A percentile compares a stretch with the other conserved stretches of the same genome.
phyloP scores from a whole-genome alignment of 2,797 vertebrate genomes.

The Corythornis leucogaster region DNA sequence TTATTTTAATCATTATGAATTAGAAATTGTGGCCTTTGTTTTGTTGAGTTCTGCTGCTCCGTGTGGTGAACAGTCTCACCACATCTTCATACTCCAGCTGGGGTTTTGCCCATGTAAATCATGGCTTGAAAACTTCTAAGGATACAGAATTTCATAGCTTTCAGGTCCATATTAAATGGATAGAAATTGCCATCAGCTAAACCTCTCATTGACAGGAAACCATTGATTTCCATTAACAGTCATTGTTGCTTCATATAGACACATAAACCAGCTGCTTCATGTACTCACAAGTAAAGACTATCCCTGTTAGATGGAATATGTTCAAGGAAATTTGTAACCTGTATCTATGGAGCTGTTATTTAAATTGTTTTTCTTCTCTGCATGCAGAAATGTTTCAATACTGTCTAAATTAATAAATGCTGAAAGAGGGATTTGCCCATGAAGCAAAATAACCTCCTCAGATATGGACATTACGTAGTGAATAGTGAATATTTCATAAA shows the following conservation, averaged over 20 bases:
- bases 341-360: not conserved
- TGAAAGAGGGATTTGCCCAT: not conserved
- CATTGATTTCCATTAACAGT: not conserved
- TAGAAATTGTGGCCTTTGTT: not conserved
- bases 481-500: not conserved
- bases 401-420: not conserved
- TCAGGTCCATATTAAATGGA: not conserved
- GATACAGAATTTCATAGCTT: not conserved
- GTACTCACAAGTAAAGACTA: not conserved
- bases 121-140: not conserved
- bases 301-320: not conserved
- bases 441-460: not conserved
- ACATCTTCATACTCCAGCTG: not conserved
- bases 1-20: not conserved
- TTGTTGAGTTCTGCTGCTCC: not conserved
- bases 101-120: not conserved
- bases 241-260: not conserved
- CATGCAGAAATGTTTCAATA: not conserved
- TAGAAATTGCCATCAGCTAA: not conserved
- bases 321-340: not conserved
- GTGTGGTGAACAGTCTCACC: not conserved
- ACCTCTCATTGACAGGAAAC: not conserved
- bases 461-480: not conserved
- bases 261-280: not conserved
- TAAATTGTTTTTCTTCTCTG: not conserved